Conservation (phyloP, 2,888 invertebrate species). For the Conomelus anceps region DNA sequence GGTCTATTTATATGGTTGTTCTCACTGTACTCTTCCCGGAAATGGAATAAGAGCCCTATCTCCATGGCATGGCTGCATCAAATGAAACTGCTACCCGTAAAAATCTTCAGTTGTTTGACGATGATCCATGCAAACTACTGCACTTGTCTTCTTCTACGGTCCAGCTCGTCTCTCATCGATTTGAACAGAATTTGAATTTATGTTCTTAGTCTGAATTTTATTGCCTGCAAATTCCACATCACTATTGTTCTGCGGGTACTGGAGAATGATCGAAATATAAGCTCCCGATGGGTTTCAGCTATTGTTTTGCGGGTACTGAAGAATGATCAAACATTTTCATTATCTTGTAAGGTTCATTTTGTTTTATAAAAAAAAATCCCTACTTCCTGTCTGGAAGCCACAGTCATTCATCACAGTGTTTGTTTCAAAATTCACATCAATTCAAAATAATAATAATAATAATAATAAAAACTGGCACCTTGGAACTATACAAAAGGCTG, state of each 20-base stretch:
- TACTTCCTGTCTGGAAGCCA: too few relatives aligned
- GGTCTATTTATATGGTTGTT: conserved; percentile 1
- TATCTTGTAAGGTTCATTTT: neutral
- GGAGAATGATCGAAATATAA: too few relatives aligned
- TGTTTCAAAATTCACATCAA: too few relatives aligned
- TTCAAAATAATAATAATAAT: too few relatives aligned
- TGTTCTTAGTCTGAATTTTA: neutral
- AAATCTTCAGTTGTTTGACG: neutral
- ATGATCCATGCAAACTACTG: neutral
- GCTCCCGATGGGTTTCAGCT: neutral
- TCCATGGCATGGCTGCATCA: neutral
- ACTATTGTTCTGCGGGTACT: neutral
- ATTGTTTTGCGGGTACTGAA: neutral
- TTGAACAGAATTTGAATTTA: neutral
- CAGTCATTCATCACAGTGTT: too few relatives aligned
- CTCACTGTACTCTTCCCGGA: neutral
- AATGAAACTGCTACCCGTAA: neutral
- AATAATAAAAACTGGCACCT: too few relatives aligned
- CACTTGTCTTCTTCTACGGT: neutral
- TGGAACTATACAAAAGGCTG: too few relatives aligned
- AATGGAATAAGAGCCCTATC: neutral
- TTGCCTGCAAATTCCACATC: neutral
- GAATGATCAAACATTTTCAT: neutral
- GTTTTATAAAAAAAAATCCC: too few relatives aligned
- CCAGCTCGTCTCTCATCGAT: neutral